A percentile compares a stretch with the other conserved stretches of the same genome.
These are phyloP conservation scores for Sebastes fasciatus DNA, from an alignment of 2,113 vertebrate genomes.

Conservation along the genomic window DNA sequence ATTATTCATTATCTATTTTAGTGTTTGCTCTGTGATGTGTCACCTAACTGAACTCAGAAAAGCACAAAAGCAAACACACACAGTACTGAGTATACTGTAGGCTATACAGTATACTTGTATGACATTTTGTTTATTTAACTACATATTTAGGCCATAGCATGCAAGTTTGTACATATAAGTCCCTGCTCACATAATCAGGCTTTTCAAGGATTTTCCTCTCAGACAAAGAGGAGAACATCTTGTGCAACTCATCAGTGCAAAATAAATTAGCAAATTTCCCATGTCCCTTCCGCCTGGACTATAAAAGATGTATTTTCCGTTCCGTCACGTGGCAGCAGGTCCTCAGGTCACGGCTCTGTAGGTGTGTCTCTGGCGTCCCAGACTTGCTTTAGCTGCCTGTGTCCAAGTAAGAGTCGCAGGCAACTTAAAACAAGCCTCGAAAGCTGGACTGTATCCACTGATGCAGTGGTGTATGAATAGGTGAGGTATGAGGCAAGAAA, in stretches of 20 bases:
- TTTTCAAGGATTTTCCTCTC: background rate
- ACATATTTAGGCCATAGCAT: background rate
- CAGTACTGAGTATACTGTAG: background rate
- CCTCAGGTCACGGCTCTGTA: background rate
- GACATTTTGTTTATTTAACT: background rate
- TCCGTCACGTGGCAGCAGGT: background rate
- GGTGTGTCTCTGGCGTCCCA: constrained; percentile 82
- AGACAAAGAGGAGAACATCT: background rate
- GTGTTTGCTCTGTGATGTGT: background rate
- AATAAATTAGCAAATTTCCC: background rate
- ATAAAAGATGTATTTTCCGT: background rate
- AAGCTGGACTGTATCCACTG: constrained; percentile 70
- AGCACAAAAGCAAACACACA: background rate
- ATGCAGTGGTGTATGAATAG: background rate
- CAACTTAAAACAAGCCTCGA: constrained; percentile 96
- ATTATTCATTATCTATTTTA: constrained; percentile 5
- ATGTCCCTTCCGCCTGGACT: background rate
- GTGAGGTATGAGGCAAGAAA: background rate
- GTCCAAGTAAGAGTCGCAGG: constrained; percentile 87
- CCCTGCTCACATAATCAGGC: background rate
- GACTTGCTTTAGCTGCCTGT: constrained; percentile 99
- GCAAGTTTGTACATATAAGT: background rate
- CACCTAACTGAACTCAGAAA: constrained; percentile 33
- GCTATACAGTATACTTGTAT: background rate
- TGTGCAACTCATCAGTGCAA: background rate